Conservation (phyloP, 2,888 invertebrate species). For the Podabrus alpinus region DNA sequence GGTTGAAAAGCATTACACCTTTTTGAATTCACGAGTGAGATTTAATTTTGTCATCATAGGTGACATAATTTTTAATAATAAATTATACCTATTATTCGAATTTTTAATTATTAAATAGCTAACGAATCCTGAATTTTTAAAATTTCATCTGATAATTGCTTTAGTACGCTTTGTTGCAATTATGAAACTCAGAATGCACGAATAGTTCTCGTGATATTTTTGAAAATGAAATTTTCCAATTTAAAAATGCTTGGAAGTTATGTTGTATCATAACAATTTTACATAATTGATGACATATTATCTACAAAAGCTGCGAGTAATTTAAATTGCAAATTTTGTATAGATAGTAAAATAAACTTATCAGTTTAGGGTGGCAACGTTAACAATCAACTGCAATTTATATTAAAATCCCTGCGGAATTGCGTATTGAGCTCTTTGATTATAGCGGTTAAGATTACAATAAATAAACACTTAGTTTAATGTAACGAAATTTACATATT, state of each 20-base stretch:
- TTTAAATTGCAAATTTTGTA: constrained; percentile 8
- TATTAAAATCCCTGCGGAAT: constrained; percentile 5
- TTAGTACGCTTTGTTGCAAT: too few species aligned
- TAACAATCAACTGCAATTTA: constrained; percentile 10
- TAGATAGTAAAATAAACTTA: constrained; percentile 3
- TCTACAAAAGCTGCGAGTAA: background rate
- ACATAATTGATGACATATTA: background rate
- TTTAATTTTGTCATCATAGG: background rate
- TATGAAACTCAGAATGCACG: background rate
- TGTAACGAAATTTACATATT: background rate
- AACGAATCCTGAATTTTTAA: background rate
- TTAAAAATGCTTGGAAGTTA: background rate
- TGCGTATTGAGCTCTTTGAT: background rate
- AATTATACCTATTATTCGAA: too few species aligned
- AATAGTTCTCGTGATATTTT: background rate
- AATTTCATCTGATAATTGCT: background rate
- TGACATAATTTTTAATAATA: background rate
- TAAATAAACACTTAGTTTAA: background rate
- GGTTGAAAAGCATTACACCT: background rate
- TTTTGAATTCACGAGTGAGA: background rate
- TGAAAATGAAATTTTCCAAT: background rate
- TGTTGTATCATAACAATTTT: background rate
- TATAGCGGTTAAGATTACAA: background rate
- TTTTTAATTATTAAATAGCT: background rate
- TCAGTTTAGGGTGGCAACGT: constrained; percentile 5